Percentiles rank a stretch among this genome's conserved stretches.
Evolutionary conservation across 2,888 invertebrate species (phyloP).

Genomic region (Leptopilina drosophilae): DNA sequence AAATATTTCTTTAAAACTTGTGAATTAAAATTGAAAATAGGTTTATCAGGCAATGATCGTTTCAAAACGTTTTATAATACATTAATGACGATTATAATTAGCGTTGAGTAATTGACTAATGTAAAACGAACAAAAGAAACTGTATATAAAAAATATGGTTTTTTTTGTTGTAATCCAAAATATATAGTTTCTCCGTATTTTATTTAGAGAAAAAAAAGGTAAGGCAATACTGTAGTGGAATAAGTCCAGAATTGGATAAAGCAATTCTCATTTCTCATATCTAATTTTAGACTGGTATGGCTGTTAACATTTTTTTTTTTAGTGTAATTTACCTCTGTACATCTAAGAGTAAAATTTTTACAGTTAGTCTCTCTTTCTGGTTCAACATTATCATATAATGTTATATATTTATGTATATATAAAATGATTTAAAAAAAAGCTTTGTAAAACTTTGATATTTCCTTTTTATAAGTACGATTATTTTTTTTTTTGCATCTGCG

Average conservation of each 20-base stretch:
- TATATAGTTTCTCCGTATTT: conserved; percentile 12
- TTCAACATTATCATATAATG: conserved; percentile 24
- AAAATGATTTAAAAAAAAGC: conserved; percentile 2
- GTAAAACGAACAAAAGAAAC: conserved; percentile 21
- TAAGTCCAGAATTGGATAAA: conserved; percentile 18
- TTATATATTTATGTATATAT: neutral
- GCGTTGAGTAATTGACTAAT: conserved; percentile 14
- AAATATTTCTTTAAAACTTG: neutral
- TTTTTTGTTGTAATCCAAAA: conserved; percentile 2
- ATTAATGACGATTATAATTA: conserved; percentile 18
- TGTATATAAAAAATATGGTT: conserved; percentile 21
- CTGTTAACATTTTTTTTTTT: conserved; percentile 19
- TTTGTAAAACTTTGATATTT: conserved; percentile 9
- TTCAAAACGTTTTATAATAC: conserved; percentile 23
- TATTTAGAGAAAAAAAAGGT: neutral
- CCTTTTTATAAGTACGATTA: conserved; percentile 39
- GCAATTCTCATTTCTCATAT: conserved; percentile 26
- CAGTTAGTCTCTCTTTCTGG: conserved; percentile 26
- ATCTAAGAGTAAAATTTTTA: conserved; percentile 6
- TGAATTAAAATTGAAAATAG: conserved; percentile 10
- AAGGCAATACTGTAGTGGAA: conserved; percentile 12
- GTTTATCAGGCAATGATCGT: conserved; percentile 13
- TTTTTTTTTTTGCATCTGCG: conserved; percentile 19
- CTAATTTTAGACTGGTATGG: conserved; percentile 34
- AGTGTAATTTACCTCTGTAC: conserved; percentile 37